Conservation (phyloP, 2,888 invertebrate species). For the Anorthoa munda region DNA sequence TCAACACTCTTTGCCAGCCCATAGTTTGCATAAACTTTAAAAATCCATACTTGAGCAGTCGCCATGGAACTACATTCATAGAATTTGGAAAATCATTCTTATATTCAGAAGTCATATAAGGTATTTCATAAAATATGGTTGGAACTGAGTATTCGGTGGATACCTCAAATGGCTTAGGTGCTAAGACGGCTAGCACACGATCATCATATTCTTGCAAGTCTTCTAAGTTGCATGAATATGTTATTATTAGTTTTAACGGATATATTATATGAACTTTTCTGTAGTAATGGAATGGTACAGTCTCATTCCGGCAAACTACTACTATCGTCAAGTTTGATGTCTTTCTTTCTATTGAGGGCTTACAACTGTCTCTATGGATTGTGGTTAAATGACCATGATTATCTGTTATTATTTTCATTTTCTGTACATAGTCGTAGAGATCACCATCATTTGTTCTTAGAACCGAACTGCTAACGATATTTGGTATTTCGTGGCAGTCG, state of each 20-base stretch:
- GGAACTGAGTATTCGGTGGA: slow-evolving; percentile 21
- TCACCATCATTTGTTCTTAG: slow-evolving; percentile 14
- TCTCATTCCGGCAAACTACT: slow-evolving; percentile 26
- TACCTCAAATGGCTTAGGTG: slow-evolving; percentile 33
- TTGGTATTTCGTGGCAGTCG: slow-evolving; percentile 9
- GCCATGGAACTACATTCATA: slow-evolving; percentile 32
- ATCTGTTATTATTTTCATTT: not conserved
- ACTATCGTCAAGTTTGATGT: slow-evolving; percentile 17
- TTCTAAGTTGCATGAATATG: too few relatives aligned
- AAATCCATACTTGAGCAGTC: slow-evolving; percentile 46
- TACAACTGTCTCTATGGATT: slow-evolving; percentile 12
- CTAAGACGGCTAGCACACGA: slow-evolving; percentile 33
- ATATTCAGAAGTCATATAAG: slow-evolving; percentile 23
- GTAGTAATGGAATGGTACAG: too few relatives aligned
- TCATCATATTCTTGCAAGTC: too few relatives aligned
- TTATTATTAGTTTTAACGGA: slow-evolving; percentile 11
- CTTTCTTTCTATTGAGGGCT: not conserved
- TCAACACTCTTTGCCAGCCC: slow-evolving; percentile 69
- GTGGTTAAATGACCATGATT: too few relatives aligned
- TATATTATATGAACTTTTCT: not conserved
- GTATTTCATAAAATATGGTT: not conserved
- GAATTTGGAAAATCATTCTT: slow-evolving; percentile 47
- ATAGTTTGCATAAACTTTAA: slow-evolving; percentile 57
- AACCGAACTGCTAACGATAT: slow-evolving; percentile 29
- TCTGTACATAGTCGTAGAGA: slow-evolving; percentile 33